phyloP scores from a whole-genome alignment of 2,888 invertebrate species.

The Ommatoiulus sabulosus region DNA sequence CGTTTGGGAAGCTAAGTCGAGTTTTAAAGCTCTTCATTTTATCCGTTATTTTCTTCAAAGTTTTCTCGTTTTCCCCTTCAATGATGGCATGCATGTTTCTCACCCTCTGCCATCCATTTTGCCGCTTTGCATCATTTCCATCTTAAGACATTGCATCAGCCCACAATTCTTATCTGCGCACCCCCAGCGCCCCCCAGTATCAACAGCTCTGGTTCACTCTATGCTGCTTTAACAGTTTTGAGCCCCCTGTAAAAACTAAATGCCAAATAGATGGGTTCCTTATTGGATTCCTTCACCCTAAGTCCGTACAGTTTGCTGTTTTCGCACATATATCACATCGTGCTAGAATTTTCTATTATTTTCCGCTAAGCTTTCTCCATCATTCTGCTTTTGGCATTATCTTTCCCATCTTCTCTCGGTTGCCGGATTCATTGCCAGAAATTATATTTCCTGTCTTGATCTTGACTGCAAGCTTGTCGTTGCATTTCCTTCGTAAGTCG shows the following conservation, averaged over 20 bases:
- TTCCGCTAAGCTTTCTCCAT: background rate
- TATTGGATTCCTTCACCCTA: slow-evolving; percentile 9
- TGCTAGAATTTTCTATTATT: background rate
- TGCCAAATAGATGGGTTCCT: slow-evolving; percentile 35
- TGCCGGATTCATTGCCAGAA: slow-evolving; percentile 43
- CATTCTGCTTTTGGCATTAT: slow-evolving; percentile 5
- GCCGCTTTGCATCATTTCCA: background rate
- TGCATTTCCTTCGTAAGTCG: background rate
- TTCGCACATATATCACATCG: slow-evolving; percentile 22
- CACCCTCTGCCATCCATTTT: slow-evolving; percentile 22
- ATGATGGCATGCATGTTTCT: background rate
- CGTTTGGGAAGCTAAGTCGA: slow-evolving; percentile 4
- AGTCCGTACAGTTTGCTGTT: slow-evolving; percentile 19
- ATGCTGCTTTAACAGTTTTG: background rate
- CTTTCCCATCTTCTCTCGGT: slow-evolving; percentile 31
- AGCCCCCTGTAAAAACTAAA: slow-evolving; percentile 23
- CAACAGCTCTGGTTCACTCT: background rate
- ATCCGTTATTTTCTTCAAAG: slow-evolving; percentile 1
- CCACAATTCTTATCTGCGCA: background rate
- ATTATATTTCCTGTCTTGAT: slow-evolving; percentile 23
- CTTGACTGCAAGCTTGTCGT: background rate
- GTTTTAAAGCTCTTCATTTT: slow-evolving; percentile 36
- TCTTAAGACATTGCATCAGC: slow-evolving; percentile 25
- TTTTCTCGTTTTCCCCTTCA: background rate
- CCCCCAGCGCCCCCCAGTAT: background rate